phyloP scores from a whole-genome alignment of 1,140 invertebrate species.

The Arion vulgaris region DNA sequence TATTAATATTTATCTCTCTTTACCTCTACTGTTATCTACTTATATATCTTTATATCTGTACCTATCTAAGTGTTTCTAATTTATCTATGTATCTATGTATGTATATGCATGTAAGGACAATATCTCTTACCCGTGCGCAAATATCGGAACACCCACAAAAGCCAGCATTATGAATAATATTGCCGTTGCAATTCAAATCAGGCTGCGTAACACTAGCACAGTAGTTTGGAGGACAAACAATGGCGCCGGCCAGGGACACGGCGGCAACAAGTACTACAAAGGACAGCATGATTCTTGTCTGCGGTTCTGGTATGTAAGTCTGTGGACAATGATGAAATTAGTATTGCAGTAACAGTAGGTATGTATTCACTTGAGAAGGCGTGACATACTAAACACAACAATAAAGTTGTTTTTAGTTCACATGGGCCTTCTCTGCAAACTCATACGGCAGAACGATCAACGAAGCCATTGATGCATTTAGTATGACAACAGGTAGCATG shows the following conservation, averaged over 20 bases:
- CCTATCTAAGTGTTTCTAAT: background rate
- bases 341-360: too few relatives aligned
- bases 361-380: too few relatives aligned
- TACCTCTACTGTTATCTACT: background rate
- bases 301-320: too few relatives aligned
- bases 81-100: background rate
- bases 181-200: background rate
- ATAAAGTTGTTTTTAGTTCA: too few relatives aligned
- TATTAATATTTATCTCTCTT: background rate
- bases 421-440: too few relatives aligned
- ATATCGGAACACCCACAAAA: constrained; percentile 19
- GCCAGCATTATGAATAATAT: background rate
- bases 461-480: too few relatives aligned
- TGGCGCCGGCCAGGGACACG: background rate
- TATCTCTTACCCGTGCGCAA: constrained; percentile 8
- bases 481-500: too few relatives aligned
- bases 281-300: background rate
- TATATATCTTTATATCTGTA: background rate
- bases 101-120: background rate
- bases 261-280: background rate
- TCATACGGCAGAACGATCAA: too few relatives aligned
- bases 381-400: too few relatives aligned
- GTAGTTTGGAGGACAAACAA: background rate
- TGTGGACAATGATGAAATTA: too few relatives aligned
- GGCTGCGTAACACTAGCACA: background rate